Conservation (phyloP, 1,140 invertebrate species). For the Listronotus oregonensis region DNA sequence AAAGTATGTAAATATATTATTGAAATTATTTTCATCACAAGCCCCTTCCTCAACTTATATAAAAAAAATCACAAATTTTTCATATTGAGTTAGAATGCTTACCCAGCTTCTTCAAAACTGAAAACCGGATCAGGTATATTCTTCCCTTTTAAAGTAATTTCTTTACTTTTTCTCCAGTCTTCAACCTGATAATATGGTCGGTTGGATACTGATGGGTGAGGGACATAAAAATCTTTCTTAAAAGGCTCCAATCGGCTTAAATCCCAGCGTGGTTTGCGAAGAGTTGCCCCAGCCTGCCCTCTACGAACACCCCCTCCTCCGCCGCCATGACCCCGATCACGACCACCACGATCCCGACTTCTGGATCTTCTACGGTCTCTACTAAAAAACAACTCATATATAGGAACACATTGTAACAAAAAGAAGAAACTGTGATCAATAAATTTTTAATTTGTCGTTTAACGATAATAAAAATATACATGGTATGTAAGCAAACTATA, state of each 20-base stretch:
- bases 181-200: constrained; percentile 74
- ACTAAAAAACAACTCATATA: not conserved
- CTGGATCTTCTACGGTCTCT: constrained; percentile 26
- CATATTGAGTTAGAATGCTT: not conserved
- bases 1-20: no score
- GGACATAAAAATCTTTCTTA: constrained; percentile 92
- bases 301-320: constrained; percentile 49
- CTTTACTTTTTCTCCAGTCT: constrained; percentile 73
- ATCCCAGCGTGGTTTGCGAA: constrained; percentile 77
- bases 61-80: not conserved
- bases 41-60: no score
- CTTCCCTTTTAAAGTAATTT: constrained; percentile 79
- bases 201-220: constrained; percentile 73
- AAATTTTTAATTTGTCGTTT: no score
- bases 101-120: constrained; percentile 77
- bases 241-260: constrained; percentile 77
- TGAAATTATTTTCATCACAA: no score
- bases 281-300: constrained; percentile 60
- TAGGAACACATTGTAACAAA: no score
- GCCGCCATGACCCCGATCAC: constrained; percentile 42
- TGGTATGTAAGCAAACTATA: no score
- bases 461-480: no score
- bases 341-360: constrained; percentile 43
- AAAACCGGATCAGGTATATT: constrained; percentile 77
- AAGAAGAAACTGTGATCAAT: no score